phyloP scores from a whole-genome alignment of 1,140 invertebrate species.

The Steinernema feltiae region DNA sequence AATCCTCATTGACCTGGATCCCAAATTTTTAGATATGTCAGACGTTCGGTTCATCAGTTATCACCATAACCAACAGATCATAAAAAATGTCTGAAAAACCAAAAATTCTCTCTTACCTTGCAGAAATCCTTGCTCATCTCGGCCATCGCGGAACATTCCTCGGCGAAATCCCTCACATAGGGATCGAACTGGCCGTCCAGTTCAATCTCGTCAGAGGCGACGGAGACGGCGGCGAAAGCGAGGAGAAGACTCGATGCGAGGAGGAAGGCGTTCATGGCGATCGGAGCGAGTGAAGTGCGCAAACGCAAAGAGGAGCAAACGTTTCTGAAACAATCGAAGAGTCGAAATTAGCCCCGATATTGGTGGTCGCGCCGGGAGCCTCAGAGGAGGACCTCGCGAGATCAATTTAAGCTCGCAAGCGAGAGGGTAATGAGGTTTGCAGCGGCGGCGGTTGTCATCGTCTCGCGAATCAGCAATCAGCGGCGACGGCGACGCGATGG shows the following conservation, averaged over 20 bases:
- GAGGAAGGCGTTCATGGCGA: neutral
- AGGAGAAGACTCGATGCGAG: neutral
- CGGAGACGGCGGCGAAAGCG: neutral
- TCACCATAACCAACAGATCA: no score
- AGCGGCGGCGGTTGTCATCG: no score
- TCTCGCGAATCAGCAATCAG: neutral
- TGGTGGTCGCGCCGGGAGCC: neutral
- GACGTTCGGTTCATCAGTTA: no score
- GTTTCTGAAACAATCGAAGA: neutral
- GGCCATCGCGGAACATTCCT: neutral
- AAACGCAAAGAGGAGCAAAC: neutral
- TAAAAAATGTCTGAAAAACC: no score
- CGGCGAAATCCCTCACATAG: neutral
- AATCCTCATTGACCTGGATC: no score
- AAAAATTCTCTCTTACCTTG: no score
- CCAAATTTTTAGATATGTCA: no score
- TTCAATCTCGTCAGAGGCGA: neutral
- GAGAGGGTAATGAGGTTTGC: neutral
- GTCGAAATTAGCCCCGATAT: neutral
- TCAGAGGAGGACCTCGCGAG: no score
- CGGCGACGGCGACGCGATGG: no score
- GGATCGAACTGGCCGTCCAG: neutral
- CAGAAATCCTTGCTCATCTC: neutral
- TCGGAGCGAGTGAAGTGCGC: neutral
- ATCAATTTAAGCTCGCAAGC: conserved; percentile 12